A percentile compares a stretch with the other conserved stretches of the same genome.
Conservation (phyloP, 2,113 vertebrate species). For the Lasiurus cinereus region DNA sequence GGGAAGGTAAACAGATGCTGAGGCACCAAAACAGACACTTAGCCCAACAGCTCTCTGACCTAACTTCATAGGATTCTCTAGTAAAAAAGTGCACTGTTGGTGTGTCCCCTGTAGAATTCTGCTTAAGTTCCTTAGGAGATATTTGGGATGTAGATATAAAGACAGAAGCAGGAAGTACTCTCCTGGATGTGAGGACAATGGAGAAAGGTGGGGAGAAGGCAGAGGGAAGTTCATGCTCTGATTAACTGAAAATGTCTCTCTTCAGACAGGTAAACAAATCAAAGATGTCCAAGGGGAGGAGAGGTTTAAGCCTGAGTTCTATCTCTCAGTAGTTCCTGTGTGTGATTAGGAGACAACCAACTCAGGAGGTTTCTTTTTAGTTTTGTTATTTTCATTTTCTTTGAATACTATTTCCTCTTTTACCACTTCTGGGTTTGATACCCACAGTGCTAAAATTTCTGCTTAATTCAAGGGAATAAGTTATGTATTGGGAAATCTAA, state of each 20-base stretch:
- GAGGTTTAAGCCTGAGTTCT: neutral
- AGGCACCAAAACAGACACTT: neutral
- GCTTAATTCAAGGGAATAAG: neutral
- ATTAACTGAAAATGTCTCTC: conserved; percentile 3
- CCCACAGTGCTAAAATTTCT: neutral
- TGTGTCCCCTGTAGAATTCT: neutral
- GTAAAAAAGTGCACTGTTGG: neutral
- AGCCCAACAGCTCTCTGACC: neutral
- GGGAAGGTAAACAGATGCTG: neutral
- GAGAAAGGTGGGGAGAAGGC: neutral
- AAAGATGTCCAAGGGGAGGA: neutral
- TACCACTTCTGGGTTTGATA: neutral
- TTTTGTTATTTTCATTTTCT: conserved; percentile 41
- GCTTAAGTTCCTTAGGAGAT: neutral
- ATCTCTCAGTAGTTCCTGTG: neutral
- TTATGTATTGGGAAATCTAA: conserved; percentile 34
- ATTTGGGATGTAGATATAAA: neutral
- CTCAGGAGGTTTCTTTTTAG: neutral
- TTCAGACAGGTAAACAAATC: conserved; percentile 14
- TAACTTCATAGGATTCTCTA: conserved; percentile 28
- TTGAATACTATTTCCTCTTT: conserved; percentile 44
- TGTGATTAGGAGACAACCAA: neutral
- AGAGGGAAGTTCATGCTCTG: neutral
- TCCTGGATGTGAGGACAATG: neutral
- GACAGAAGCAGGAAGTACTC: neutral